These are phyloP conservation scores for Pimpla rufipes DNA, from an alignment of 2,888 invertebrate species.

Conservation along the genomic window DNA sequence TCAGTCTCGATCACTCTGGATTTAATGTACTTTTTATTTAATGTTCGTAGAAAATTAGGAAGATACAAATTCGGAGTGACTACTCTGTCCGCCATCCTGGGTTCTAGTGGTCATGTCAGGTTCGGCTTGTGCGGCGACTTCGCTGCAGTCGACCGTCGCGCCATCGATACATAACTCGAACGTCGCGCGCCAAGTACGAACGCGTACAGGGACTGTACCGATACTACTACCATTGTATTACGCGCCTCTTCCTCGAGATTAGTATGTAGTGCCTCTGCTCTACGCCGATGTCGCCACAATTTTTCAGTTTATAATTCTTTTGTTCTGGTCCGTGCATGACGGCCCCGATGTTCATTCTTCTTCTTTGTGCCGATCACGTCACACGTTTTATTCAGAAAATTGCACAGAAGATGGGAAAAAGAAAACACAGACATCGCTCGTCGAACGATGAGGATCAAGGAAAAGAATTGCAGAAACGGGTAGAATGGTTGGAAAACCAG, in stretches of 20 bases:
- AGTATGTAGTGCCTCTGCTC: background rate
- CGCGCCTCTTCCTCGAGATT: background rate
- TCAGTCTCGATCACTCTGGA: too few species aligned
- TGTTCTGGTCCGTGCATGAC: background rate
- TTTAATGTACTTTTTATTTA: too few species aligned
- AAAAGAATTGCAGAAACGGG: slow-evolving; percentile 41
- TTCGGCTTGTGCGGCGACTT: too few species aligned
- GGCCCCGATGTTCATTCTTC: slow-evolving; percentile 9
- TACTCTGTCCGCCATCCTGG: too few species aligned
- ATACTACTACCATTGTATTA: background rate
- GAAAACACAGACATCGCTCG: slow-evolving; percentile 43
- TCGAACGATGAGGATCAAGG: slow-evolving; percentile 45
- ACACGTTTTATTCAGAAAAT: slow-evolving; percentile 50
- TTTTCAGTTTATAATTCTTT: background rate
- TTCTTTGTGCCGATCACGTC: slow-evolving; percentile 54
- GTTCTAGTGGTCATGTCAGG: too few species aligned
- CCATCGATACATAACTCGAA: too few species aligned
- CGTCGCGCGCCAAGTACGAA: too few species aligned
- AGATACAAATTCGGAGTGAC: too few species aligned
- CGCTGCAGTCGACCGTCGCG: too few species aligned
- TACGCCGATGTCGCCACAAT: slow-evolving; percentile 12
- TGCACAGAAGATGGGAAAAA: slow-evolving; percentile 45
- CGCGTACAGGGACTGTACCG: too few species aligned
- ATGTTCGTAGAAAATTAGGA: too few species aligned
- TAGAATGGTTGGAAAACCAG: slow-evolving; percentile 47